These are phyloP conservation scores for Epinephelus awoara DNA, from an alignment of 2,797 vertebrate species.

Conservation along the genomic window DNA sequence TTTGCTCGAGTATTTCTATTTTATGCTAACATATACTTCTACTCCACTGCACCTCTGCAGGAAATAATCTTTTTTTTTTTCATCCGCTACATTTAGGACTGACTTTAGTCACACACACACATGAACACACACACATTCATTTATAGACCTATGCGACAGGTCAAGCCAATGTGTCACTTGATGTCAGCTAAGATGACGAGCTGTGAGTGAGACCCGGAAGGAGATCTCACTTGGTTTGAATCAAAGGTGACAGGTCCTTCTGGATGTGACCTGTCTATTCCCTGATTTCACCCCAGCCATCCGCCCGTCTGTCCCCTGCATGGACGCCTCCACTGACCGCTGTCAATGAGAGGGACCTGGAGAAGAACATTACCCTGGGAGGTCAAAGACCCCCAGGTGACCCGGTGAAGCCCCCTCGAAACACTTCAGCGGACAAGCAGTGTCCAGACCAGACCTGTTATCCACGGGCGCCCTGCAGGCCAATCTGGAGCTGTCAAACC, in stretches of 20 bases:
- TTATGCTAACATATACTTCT: no score
- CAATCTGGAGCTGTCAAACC: conserved; percentile 66
- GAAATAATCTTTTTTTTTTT: no score
- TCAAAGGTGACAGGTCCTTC: conserved; percentile 80
- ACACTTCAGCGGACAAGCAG: conserved; percentile 69
- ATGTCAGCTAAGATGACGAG: conserved; percentile 72
- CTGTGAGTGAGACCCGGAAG: conserved; percentile 76
- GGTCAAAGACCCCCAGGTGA: conserved; percentile 83
- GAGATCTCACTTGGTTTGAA: conserved; percentile 69
- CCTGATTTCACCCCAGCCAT: conserved; percentile 72
- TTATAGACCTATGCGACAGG: conserved; percentile 49
- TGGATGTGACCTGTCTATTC: conserved; percentile 83
- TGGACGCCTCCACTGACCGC: conserved; percentile 86
- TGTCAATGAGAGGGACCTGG: conserved; percentile 76
- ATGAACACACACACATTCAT: not conserved
- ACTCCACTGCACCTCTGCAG: no score
- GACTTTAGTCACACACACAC: not conserved
- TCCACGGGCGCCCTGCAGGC: conserved; percentile 37
- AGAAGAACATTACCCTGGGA: conserved; percentile 77
- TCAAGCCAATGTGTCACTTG: conserved; percentile 69
- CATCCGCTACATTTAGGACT: no score
- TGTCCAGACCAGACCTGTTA: conserved; percentile 59
- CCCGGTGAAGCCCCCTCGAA: conserved; percentile 64
- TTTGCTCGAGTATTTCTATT: no score
- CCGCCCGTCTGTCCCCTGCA: conserved; percentile 80